These are phyloP conservation scores for Holacanthella duospinosa DNA, from an alignment of 2,888 invertebrate species.

Conservation along the genomic window DNA sequence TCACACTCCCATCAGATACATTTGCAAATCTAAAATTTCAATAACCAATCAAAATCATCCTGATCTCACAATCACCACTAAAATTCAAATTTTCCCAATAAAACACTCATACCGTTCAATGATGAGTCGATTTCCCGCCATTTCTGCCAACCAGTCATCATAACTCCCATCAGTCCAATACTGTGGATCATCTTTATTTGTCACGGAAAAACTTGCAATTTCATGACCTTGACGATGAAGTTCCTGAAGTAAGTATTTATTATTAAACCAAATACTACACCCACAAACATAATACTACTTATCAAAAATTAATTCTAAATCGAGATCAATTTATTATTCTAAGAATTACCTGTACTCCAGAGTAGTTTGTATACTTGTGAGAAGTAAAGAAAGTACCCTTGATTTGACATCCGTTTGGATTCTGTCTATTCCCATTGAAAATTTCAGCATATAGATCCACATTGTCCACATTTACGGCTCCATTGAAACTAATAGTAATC, in stretches of 20 bases:
- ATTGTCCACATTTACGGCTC: slow-evolving; percentile 90
- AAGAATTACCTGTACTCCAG: slow-evolving; percentile 31
- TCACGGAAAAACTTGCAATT: slow-evolving; percentile 67
- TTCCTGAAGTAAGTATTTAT: slow-evolving; percentile 19
- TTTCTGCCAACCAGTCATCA: slow-evolving; percentile 87
- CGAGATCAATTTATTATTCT: no score
- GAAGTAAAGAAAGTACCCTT: slow-evolving; percentile 71
- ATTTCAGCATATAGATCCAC: slow-evolving; percentile 87
- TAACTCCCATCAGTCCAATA: slow-evolving; percentile 77
- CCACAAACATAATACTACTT: no score
- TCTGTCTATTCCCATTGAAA: slow-evolving; percentile 68
- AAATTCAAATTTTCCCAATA: neutral
- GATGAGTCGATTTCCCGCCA: slow-evolving; percentile 81
- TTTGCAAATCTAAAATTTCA: slow-evolving; percentile 66
- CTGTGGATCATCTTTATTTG: slow-evolving; percentile 82
- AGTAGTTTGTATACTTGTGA: slow-evolving; percentile 84
- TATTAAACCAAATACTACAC: neutral
- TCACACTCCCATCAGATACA: slow-evolving; percentile 81
- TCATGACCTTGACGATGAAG: slow-evolving; percentile 66
- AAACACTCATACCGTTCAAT: slow-evolving; percentile 49
- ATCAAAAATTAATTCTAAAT: no score
- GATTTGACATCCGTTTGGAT: slow-evolving; percentile 73
- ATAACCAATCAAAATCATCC: no score
- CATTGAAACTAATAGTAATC: slow-evolving; percentile 89
- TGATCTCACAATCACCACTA: neutral